phyloP scores from a whole-genome alignment of 1,140 invertebrate species.

The Alviniconcha marisindica region DNA sequence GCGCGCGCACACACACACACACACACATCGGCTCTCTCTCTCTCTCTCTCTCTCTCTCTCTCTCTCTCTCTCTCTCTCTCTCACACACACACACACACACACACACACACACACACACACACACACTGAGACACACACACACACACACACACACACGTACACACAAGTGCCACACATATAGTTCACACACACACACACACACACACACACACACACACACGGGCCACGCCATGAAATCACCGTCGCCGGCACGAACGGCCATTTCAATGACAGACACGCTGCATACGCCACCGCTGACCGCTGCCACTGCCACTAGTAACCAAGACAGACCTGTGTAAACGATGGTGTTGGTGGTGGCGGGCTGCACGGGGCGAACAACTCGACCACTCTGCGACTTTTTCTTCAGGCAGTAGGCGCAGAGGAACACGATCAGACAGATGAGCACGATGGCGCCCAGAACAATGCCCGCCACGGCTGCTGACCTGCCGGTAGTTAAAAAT shows the following conservation, averaged over 20 bases:
- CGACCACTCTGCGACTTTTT: background rate
- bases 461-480: slow-evolving; percentile 1
- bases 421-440: slow-evolving; percentile 13
- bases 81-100: slow-evolving; percentile 5
- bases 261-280: background rate
- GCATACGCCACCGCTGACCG: background rate
- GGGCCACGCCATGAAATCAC: no score
- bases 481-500: no score
- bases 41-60: background rate
- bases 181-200: background rate
- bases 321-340: slow-evolving; percentile 12
- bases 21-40: background rate
- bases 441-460: slow-evolving; percentile 8
- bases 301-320: background rate
- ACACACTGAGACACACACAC: background rate
- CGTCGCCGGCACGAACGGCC: background rate
- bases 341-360: slow-evolving; percentile 17
- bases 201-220: background rate
- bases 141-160: background rate
- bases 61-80: background rate
- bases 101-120: slow-evolving; percentile 3
- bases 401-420: slow-evolving; percentile 24
- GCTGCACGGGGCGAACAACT: background rate
- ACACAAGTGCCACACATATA: background rate
- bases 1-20: no score